phyloP scores from a whole-genome alignment of 2,113 vertebrate genomes.

The Mastomys coucha region DNA sequence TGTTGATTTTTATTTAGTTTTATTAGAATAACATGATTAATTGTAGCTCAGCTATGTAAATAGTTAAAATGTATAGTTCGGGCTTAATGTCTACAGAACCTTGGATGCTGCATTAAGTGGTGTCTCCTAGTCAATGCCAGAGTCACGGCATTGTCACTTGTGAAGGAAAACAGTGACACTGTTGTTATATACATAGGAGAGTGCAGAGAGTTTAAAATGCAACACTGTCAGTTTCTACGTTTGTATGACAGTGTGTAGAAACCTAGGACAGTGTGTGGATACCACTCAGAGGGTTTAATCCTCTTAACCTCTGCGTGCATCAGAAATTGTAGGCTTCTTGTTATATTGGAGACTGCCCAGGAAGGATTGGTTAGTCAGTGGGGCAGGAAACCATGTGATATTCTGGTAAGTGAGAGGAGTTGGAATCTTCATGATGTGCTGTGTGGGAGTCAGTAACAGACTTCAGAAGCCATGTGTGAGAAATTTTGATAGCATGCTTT shows the following conservation, averaged over 20 bases:
- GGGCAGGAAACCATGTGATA: not conserved
- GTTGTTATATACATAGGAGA: not conserved
- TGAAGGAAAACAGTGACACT: not conserved
- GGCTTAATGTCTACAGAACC: not conserved
- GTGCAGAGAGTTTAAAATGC: not conserved
- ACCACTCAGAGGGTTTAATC: not conserved
- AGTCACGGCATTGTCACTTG: not conserved
- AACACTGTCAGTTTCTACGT: not conserved
- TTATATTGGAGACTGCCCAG: not conserved
- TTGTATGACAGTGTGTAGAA: not conserved
- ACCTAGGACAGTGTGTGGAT: not conserved
- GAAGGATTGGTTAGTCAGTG: not conserved
- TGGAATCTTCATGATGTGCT: not conserved
- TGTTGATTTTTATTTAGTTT: conserved; percentile 29
- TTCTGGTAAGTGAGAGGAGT: not conserved
- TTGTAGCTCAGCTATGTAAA: not conserved
- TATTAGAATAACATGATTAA: conserved; percentile 14
- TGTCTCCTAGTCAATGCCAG: not conserved
- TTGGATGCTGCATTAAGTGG: not conserved
- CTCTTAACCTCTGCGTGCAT: not conserved
- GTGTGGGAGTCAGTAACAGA: not conserved
- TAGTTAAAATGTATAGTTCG: conserved; percentile 47
- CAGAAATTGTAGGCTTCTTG: not conserved
- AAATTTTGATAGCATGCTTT: not conserved
- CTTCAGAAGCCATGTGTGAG: not conserved